Evolutionary conservation across 2,797 vertebrate species (phyloP), one percentile per base, ranked within the genome.

Genomic region (Lepilemur ruficaudatus): DNA sequence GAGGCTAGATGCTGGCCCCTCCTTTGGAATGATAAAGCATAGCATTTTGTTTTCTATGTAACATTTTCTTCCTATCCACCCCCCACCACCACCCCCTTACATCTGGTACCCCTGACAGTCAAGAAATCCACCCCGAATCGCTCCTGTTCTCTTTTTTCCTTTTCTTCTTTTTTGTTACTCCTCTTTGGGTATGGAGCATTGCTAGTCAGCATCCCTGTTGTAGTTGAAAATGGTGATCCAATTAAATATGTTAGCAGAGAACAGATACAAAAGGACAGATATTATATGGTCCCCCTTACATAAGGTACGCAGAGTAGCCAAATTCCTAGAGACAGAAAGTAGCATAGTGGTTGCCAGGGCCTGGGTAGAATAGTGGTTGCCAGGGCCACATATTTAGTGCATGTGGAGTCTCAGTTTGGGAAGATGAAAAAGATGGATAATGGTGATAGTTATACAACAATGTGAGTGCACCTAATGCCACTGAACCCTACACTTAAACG

Each of bases 121-220:
- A 95, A 95, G 59, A 79, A 88, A 90, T 92, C 75, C 76, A 82
- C 80, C 93, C 48, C 59, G 90, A 84, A 79, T 48, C 63, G 38
- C 23, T 97, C 35, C 20, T 86, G 67, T 75, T 94, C 72, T 69
- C 48, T n/a, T 67, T 70, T 65, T 61, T 43, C 30, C 20, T 30
- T 57, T 28, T 11, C 32, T 67, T n/a, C 7, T 32, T 43, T 20
- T 46, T 25, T 48, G 12, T 2, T 57, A 93, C 38, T 84, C 59
- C 43, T 81, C 65, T 46, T 35, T 38, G 28, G 67, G 48, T 69
- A 38, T 1, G 2, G 63, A 90, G 28, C 25, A 76, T 57, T 69
- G 30, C 48, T 52, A 43, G 83, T 46, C 78, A 50, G 22, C 20
- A 72, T 92, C 32, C 70, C 55, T 69, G 23, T 23, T 59, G 7